Evolutionary conservation across 2,888 invertebrate species (phyloP).

Genomic region (Mythimna pallens): DNA sequence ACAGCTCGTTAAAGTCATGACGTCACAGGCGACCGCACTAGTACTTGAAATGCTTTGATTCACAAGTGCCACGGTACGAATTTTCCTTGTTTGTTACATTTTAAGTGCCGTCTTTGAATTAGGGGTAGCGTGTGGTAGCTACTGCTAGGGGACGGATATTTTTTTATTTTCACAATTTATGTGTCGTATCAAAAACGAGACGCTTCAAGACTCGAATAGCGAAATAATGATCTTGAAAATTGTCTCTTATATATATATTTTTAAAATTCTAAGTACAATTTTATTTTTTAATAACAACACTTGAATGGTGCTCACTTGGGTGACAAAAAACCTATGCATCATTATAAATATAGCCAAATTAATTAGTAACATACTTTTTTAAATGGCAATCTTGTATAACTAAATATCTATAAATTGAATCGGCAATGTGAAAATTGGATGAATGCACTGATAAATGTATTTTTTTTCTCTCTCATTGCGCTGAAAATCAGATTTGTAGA

Average conservation of each 20-base stretch:
- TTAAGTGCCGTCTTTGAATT: slow-evolving; percentile 53
- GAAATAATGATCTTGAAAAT: slow-evolving; percentile 27
- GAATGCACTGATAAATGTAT: too few species aligned
- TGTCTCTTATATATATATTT: not conserved
- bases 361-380: not conserved
- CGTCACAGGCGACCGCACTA: slow-evolving; percentile 42
- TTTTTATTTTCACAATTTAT: slow-evolving; percentile 7
- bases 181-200: slow-evolving; percentile 3
- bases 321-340: not conserved
- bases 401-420: too few species aligned
- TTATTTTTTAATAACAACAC: not conserved
- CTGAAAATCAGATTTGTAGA: too few species aligned
- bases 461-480: too few species aligned
- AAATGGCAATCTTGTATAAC: too few species aligned
- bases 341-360: not conserved
- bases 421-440: too few species aligned
- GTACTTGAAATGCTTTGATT: slow-evolving; percentile 54
- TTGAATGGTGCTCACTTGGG: not conserved
- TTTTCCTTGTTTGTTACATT: slow-evolving; percentile 58
- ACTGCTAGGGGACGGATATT: slow-evolving; percentile 7
- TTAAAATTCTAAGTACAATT: not conserved
- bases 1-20: slow-evolving; percentile 47
- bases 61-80: slow-evolving; percentile 41
- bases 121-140: slow-evolving; percentile 32
- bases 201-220: slow-evolving; percentile 12